Evolutionary conservation across 2,797 vertebrate species (phyloP).

Genomic region (Thalassophryne amazonica): DNA sequence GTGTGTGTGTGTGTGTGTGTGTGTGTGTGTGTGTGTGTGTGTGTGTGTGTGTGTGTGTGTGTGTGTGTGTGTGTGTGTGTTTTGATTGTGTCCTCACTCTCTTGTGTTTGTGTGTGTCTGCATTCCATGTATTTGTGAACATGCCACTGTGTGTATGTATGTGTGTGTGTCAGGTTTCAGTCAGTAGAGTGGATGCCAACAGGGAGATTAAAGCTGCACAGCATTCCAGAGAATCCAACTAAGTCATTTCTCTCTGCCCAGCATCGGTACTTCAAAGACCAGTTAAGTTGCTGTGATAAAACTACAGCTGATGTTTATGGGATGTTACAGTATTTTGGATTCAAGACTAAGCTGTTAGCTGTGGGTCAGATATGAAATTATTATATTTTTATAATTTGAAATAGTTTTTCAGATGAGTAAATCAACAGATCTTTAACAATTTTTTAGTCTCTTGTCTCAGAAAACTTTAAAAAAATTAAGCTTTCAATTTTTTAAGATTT

Average conservation of each 20-base stretch:
- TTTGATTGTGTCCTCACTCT: background rate
- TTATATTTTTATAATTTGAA: too few relatives aligned
- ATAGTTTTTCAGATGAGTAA: too few relatives aligned
- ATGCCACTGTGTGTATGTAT: slow-evolving; percentile 13
- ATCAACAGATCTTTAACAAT: too few relatives aligned
- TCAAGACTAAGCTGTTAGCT: too few relatives aligned
- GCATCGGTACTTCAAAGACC: slow-evolving; percentile 47
- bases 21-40: slow-evolving; percentile 11
- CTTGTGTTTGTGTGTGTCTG: background rate
- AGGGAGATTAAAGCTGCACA: slow-evolving; percentile 42
- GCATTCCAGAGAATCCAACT: slow-evolving; percentile 48
- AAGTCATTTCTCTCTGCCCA: slow-evolving; percentile 38
- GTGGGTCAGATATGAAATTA: too few relatives aligned
- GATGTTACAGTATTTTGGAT: background rate
- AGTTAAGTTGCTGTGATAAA: slow-evolving; percentile 8
- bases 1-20: background rate
- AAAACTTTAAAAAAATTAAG: too few relatives aligned
- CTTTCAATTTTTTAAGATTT: too few relatives aligned
- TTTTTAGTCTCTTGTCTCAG: too few relatives aligned
- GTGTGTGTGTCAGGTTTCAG: slow-evolving; percentile 59
- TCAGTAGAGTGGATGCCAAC: slow-evolving; percentile 46
- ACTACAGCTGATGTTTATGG: background rate
- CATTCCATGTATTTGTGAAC: slow-evolving; percentile 16
- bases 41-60: slow-evolving; percentile 3
- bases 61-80: slow-evolving; percentile 3